Conservation (phyloP, 2,797 vertebrate species). For the Danio kyathit region DNA sequence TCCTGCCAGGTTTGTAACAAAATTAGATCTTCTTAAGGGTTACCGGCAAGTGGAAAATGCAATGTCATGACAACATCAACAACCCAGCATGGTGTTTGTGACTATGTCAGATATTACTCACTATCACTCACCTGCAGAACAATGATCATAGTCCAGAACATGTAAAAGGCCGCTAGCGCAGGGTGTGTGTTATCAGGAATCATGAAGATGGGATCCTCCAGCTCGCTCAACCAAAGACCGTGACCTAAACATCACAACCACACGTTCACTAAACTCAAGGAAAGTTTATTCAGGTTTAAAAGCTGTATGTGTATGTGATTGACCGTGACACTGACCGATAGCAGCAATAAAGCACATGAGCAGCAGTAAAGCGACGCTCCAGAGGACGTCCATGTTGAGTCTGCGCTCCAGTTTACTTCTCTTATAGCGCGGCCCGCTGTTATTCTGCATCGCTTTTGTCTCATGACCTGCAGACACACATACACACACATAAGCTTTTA, state of each 20-base stretch:
- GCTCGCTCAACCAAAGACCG: slow-evolving; percentile 85
- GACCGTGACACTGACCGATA: slow-evolving; percentile 78
- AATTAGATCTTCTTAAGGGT: too few species aligned
- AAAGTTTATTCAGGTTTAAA: not conserved
- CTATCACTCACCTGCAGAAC: slow-evolving; percentile 88
- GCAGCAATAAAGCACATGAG: slow-evolving; percentile 89
- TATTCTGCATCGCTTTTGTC: slow-evolving; percentile 98
- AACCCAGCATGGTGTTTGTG: not conserved
- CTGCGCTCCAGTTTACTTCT: slow-evolving; percentile 89
- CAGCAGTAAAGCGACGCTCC: slow-evolving; percentile 90
- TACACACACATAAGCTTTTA: slow-evolving; percentile 3
- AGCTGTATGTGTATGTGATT: not conserved
- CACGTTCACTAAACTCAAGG: not conserved
- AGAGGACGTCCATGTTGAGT: slow-evolving; percentile 89
- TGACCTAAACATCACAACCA: slow-evolving; percentile 81
- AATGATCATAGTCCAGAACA: slow-evolving; percentile 99
- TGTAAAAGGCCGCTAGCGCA: slow-evolving; percentile 86
- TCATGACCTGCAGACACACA: slow-evolving; percentile 86
- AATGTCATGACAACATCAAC: too few species aligned
- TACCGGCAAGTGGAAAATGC: too few species aligned
- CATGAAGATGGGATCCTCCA: slow-evolving; percentile 79
- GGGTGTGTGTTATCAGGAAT: slow-evolving; percentile 77
- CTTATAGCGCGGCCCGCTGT: slow-evolving; percentile 90
- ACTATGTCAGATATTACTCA: not conserved
- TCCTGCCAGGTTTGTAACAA: too few species aligned